Evolutionary conservation across 2,113 vertebrate genomes (phyloP), one percentile per base, ranked within the genome.

Genomic region (Tragelaphus strepsiceros): DNA sequence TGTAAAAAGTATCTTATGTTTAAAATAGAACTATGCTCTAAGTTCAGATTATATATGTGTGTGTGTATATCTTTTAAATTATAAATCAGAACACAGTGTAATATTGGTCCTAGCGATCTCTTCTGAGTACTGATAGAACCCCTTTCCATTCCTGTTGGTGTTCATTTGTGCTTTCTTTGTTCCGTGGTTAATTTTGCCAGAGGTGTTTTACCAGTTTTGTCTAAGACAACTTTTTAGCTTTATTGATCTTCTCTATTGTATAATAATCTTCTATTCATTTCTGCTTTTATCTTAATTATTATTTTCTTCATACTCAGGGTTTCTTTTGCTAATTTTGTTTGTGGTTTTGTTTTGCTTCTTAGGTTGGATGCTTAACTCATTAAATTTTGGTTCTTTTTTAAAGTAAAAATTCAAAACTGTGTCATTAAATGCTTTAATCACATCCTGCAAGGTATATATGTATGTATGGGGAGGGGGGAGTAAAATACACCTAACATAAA

Each of bases 291-390:
- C 26, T n/a, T 46, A 26, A 58, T 89, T 85, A 61, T 67, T 87
- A 53, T 43, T 89, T 84, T 71, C 28, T 85, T 80, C 77, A 46
- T 80, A 19, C 46, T 30, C 30, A 17, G 77, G 77, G 77, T 92
- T 94, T 91, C 54, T 88, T 96, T 96, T 96, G 54, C 54, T 67
- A 53, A 58, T 86, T 93, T 85, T 59, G 15, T 64, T 61, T 46
- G 16, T 56, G 71, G 5, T 54, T 81, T 26, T 54, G 49, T 30
- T 80, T 32, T 30, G 17, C 89, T 86, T 81, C 83, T 80, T 95
- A 97, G 56, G 16, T 58, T 90, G 15, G 67, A 71, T 49, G 61
- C 28, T 77, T 94, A 77, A 49, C 13, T 80, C 43, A 35, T 35
- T 80, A 61, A 90, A 93, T 91, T 64, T 94, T 14, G 35, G 35